Evolutionary conservation across 2,113 vertebrate genomes (phyloP).

Genomic region (Cyanoliseus patagonus): DNA sequence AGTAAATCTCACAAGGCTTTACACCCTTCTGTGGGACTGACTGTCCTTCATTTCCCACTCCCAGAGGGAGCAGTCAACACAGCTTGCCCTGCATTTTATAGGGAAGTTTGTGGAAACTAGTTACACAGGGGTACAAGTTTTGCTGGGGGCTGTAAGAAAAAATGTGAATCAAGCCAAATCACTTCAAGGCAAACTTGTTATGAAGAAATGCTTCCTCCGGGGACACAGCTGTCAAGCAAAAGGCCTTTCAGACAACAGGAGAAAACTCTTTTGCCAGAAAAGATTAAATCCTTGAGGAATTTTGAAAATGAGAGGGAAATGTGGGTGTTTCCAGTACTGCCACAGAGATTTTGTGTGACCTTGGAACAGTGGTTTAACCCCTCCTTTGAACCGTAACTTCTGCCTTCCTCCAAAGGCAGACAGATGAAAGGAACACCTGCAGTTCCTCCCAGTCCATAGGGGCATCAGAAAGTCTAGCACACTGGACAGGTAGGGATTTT

Average conservation of each 20-base stretch:
- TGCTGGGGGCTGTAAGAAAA: background rate
- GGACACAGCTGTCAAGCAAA: background rate
- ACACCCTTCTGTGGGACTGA: background rate
- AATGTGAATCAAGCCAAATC: background rate
- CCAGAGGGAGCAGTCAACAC: background rate
- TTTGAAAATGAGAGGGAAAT: slow-evolving; percentile 2
- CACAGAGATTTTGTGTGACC: background rate
- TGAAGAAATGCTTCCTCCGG: background rate
- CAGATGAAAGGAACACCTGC: background rate
- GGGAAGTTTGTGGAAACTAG: background rate
- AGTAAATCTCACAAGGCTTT: background rate
- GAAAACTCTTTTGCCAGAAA: background rate
- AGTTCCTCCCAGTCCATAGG: background rate
- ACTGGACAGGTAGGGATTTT: background rate
- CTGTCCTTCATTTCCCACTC: background rate
- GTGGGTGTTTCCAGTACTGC: background rate
- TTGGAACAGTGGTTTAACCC: background rate
- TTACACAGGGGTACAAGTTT: background rate
- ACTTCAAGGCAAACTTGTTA: background rate
- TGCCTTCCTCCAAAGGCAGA: background rate
- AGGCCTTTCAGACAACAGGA: background rate
- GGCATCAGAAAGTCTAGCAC: background rate
- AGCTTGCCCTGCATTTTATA: background rate
- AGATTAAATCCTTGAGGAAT: background rate
- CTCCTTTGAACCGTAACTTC: background rate